Percentiles rank a stretch among this genome's conserved stretches.
Evolutionary conservation across 92 coral and sea anemone species (phyloP).

Genomic region (Porites cylindrica): DNA sequence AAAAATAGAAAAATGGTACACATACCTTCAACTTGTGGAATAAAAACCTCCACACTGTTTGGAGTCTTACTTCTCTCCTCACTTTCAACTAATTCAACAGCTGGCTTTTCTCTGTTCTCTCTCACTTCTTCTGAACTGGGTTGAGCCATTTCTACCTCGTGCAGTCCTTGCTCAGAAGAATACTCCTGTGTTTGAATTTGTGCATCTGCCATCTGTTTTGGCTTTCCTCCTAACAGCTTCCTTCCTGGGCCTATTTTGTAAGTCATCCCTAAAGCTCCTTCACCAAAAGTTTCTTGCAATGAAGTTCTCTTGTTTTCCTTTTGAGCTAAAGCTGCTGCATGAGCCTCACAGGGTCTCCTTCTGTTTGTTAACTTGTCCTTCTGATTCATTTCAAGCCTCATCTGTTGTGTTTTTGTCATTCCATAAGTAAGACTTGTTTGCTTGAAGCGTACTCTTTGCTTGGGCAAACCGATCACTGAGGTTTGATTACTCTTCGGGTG

Average conservation of each 20-base stretch:
- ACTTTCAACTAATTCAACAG: slow-evolving; percentile 40
- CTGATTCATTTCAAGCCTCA: slow-evolving; percentile 85
- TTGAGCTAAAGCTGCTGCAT: slow-evolving; percentile 11
- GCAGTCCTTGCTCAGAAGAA: not conserved
- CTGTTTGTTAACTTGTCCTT: slow-evolving; percentile 39
- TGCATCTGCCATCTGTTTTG: slow-evolving; percentile 24
- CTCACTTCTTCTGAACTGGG: not conserved
- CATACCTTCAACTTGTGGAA: slow-evolving; percentile 79
- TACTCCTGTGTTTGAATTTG: slow-evolving; percentile 26
- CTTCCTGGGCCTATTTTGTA: not conserved
- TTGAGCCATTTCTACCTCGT: not conserved
- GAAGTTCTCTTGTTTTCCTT: slow-evolving; percentile 19
- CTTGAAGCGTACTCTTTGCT: slow-evolving; percentile 77
- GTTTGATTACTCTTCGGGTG: slow-evolving; percentile 6
- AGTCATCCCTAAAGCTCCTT: slow-evolving; percentile 29
- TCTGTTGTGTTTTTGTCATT: slow-evolving; percentile 90
- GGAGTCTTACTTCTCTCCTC: slow-evolving; percentile 64
- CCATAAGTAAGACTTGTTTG: slow-evolving; percentile 80
- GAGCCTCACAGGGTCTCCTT: slow-evolving; percentile 46
- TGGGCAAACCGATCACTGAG: slow-evolving; percentile 61
- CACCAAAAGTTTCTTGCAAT: not conserved
- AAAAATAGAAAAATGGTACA: not conserved
- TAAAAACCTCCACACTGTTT: slow-evolving; percentile 79
- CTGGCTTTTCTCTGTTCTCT: slow-evolving; percentile 17
- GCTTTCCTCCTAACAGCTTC: not conserved